phyloP scores from a whole-genome alignment of 2,888 invertebrate genomes.

The Eupithecia inturbata region DNA sequence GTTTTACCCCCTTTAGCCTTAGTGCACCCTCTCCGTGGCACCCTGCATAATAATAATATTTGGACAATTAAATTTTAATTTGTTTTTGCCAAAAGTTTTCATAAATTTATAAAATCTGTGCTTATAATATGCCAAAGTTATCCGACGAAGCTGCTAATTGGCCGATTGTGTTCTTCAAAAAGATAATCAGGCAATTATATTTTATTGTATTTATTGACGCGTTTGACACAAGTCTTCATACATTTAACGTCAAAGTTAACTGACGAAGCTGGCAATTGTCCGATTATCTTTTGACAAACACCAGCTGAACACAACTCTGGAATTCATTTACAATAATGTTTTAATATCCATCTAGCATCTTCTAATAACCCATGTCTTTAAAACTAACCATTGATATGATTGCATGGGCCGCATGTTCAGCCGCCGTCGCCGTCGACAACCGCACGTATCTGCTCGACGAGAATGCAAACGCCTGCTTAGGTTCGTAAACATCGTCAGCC shows the following conservation, averaged over 20 bases:
- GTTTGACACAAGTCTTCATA: no score
- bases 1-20: no score
- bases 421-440: conserved; percentile 91
- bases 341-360: conserved; percentile 11
- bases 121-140: no score
- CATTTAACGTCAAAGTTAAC: not conserved
- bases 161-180: no score
- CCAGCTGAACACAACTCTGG: not conserved
- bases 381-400: conserved; percentile 60
- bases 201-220: no score
- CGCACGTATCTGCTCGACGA: conserved; percentile 91
- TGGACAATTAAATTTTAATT: no score
- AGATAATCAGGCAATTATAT: no score
- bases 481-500: conserved; percentile 58
- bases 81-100: no score
- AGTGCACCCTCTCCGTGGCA: no score
- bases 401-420: conserved; percentile 82
- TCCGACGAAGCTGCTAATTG: no score
- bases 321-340: not conserved
- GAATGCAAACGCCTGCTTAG: conserved; percentile 86
- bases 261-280: not conserved
- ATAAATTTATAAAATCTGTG: no score
- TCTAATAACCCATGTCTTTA: conserved; percentile 16
- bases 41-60: no score
- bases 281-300: not conserved